Percentiles rank a stretch among this genome's conserved stretches.
These are phyloP conservation scores for Eulemur macaco DNA, from an alignment of 2,113 vertebrate genomes.

Conservation along the genomic window DNA sequence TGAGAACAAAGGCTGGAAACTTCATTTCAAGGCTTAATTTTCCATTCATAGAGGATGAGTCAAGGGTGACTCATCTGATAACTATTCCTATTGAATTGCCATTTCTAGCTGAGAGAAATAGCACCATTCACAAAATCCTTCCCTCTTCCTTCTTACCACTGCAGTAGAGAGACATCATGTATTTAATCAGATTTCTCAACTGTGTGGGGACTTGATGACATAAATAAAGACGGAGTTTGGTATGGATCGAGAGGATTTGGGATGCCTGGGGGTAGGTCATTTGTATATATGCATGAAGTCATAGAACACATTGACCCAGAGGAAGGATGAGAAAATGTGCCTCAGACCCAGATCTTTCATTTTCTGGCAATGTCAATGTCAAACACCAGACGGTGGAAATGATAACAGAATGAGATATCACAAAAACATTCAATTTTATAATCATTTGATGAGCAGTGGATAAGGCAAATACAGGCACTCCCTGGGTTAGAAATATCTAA, in stretches of 20 bases:
- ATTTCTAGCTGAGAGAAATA: slow-evolving; percentile 47
- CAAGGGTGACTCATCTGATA: slow-evolving; percentile 62
- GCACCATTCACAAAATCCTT: slow-evolving; percentile 67
- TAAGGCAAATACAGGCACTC: neutral
- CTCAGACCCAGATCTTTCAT: slow-evolving; percentile 1
- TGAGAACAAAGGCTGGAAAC: slow-evolving; percentile 56
- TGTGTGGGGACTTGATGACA: neutral
- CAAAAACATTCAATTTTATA: neutral
- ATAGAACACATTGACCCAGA: neutral
- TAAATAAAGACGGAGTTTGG: slow-evolving; percentile 5
- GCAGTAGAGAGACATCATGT: neutral
- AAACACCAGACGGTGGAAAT: slow-evolving; percentile 27
- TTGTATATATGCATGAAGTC: neutral
- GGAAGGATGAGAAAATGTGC: neutral
- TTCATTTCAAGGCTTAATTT: slow-evolving; percentile 27
- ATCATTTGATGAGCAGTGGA: neutral
- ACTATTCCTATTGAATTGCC: slow-evolving; percentile 60
- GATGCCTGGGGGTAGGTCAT: neutral
- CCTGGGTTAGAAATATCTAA: neutral
- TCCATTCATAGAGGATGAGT: slow-evolving; percentile 52
- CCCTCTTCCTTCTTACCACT: neutral
- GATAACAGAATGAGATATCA: slow-evolving; percentile 1
- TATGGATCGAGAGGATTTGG: neutral
- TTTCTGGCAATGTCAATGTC: slow-evolving; percentile 13
- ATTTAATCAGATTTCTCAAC: slow-evolving; percentile 39